These are phyloP conservation scores for Tethea ocularis DNA, from an alignment of 2,888 invertebrate species.

Conservation along the genomic window DNA sequence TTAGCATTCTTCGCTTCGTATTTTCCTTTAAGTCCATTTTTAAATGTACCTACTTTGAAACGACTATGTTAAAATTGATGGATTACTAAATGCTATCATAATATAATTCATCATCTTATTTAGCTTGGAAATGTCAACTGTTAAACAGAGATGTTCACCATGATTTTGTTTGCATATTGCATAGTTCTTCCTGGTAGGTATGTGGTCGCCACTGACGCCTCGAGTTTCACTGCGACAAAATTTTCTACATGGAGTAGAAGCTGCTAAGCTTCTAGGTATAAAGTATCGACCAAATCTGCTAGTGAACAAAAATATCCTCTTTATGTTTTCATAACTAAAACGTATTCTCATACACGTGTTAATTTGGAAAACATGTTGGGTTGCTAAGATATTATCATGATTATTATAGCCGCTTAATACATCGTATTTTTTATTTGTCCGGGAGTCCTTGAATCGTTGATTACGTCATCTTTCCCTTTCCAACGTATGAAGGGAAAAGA, in stretches of 20 bases:
- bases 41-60: too few species aligned
- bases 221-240: too few species aligned
- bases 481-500: constrained; percentile 14
- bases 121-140: not conserved
- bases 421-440: constrained; percentile 3
- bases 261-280: too few species aligned
- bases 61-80: too few species aligned
- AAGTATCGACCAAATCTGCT: not conserved
- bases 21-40: too few species aligned
- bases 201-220: too few species aligned
- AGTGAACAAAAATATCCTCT: constrained; percentile 9
- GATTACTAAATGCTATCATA: too few species aligned
- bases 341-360: constrained; percentile 29
- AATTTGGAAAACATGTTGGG: constrained; percentile 37
- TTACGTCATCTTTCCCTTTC: constrained; percentile 37
- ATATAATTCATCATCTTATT: too few species aligned
- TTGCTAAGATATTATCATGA: constrained; percentile 17
- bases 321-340: constrained; percentile 21
- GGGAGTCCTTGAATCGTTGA: constrained; percentile 31
- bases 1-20: too few species aligned
- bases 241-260: too few species aligned
- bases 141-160: not conserved
- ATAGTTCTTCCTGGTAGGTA: too few species aligned
- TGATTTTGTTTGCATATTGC: too few species aligned
- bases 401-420: constrained; percentile 14